Evolutionary conservation across 1,140 invertebrate species (phyloP), one percentile per base, ranked within the genome.

Genomic region (Pararge aegeria): DNA sequence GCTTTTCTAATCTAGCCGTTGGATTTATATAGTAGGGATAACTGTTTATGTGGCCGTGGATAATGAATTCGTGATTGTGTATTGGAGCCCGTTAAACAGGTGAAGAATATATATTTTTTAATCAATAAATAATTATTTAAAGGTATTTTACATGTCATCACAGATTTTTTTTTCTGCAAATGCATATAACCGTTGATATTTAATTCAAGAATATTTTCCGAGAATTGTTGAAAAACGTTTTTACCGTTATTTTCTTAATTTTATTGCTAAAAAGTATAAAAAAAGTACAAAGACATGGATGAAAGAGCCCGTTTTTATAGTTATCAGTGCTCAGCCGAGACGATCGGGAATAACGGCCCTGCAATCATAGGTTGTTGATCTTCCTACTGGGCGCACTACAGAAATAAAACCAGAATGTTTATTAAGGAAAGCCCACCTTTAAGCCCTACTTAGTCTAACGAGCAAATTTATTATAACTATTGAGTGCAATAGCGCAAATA

Each of bases 361-460:
- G 76, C 80, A 85, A 89, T 89, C 85, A 89, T 85, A 89, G 85
- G 85, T 89, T 87, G 82, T 88, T 88, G 85, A 73, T 87, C 85
- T 84, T 85, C 80, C 81, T 86, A 80, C 72, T 69, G 69, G 59
- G 54, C 64, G 64, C 64, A 70, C 69, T 50, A 51, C 57, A 75
- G 72, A 76, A 78, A 78, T 77, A 79, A 80, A 75, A 75, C 64
- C 64, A 73, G 71, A 61, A 68, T 42, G 68, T 75, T 73, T 77
- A 68, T 68, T 61, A 69, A 68, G 68, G 64, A 78, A 79, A 69
- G 65, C 60, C 64, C 66, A 46, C 40, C 48, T 51, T 40, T 37
- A 57, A 13, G 40, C 30, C 30, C 13, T 44, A 55, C 21, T 40
- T 55, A 18, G 51, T 15, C 30, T 46, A 55, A 55, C 27, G 10